Base-by-base conservation (phyloP, 2,113 vertebrate species). In the Anhinga anhinga region DNA sequence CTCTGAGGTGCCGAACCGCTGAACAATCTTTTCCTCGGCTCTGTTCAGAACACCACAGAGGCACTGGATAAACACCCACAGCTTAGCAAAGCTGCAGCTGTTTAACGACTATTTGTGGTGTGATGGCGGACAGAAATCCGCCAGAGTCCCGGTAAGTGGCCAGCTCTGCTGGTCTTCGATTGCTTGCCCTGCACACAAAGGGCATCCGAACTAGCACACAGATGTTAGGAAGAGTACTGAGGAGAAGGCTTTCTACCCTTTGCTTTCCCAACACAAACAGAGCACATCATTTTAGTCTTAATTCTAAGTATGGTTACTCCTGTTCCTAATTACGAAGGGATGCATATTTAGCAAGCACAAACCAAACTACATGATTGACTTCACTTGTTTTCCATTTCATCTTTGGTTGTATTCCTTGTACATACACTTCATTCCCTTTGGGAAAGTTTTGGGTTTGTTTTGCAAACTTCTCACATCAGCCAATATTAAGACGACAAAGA, bases 1-100 rank as follows among this genome's bases (percentile, higher is more conserved):
- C 12, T 16, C 9, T 29, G 10, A 71, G 16, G 13, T 0, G 5
- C 6, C 4, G 3, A 58, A 40, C 4, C 34, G 38, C 8, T 40
- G 23, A 52, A 58, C 34, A 56, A 6, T 9, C 15, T 40, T 15
- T 5, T n/a, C 72, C 32, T 38, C 15, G 27, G 11, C 53, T 47
- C 0, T 3, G 2, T 17, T 45, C 40, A 19, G 34, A 74, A 27
- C 23, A 44, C 27, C 34, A 19, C 1, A 1, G 76, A 69, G 15
- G 29, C 18, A 40, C 23, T 32, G 13, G 15, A 79, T 15, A 69
- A 40, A 9, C 0, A 1, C 2, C 13, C 66, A 34, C 1, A 15
- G 7, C 9, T 65, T n/a, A 10, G 15, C 20, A 69, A 67, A 86
- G 9, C 23, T 52, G 14, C 38, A 47, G 29, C 34, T 63, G 3